phyloP scores from a whole-genome alignment of 2,888 invertebrate species.

The Allophyes oxyacanthae region DNA sequence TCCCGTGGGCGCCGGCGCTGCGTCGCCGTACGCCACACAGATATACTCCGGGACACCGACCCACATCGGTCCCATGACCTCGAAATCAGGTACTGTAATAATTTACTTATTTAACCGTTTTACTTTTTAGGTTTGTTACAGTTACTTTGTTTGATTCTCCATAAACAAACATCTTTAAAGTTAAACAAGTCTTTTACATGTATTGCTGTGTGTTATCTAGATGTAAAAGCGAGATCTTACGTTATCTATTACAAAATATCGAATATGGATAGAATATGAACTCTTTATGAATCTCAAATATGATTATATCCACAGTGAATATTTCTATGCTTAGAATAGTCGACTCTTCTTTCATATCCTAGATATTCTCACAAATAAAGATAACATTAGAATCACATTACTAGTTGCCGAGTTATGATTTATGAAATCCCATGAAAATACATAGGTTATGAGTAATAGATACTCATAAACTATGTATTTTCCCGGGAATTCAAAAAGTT shows the following conservation, averaged over 20 bases:
- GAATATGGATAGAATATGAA: too few relatives aligned
- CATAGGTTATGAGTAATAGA: too few relatives aligned
- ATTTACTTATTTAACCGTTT: background rate
- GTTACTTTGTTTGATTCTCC: background rate
- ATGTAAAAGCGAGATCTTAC: background rate
- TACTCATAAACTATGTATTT: too few relatives aligned
- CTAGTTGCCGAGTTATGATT: too few relatives aligned
- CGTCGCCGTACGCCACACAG: conserved; percentile 86
- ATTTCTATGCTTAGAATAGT: background rate
- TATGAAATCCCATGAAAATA: too few relatives aligned
- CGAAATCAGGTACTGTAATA: conserved; percentile 58
- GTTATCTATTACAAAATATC: too few relatives aligned
- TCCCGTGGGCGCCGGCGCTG: conserved; percentile 49
- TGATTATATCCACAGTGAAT: too few relatives aligned
- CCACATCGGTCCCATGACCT: conserved; percentile 87
- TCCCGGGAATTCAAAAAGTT: too few relatives aligned
- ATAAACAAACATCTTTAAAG: background rate
- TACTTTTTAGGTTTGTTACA: background rate
- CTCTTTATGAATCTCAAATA: too few relatives aligned
- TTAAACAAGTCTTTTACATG: background rate
- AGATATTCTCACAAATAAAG: background rate
- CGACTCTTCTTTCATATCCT: background rate
- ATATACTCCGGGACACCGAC: conserved; percentile 91
- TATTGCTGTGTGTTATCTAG: background rate
- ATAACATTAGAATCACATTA: too few relatives aligned